Base-by-base conservation (phyloP, 2,113 vertebrate genomes). In the Crotalus horridus region DNA sequence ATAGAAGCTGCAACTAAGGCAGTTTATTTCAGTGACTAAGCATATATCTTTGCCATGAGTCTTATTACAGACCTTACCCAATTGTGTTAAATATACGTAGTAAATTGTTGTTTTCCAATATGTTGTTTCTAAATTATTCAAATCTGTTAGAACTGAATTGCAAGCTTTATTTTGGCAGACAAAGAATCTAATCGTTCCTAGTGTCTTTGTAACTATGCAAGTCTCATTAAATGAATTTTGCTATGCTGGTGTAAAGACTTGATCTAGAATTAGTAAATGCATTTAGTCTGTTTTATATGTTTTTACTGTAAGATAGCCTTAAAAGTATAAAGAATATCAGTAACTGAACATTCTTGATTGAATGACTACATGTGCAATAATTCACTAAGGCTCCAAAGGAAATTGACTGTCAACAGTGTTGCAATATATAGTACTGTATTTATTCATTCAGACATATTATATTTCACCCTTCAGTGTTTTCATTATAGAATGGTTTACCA, bases 161-260 rank as follows among this genome's bases (percentile, higher is more conserved):
- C 9, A 29, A 94, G 89, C 93, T 94, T 95, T 23, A 89, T 1
- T 3, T 92, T 11, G 39, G 10, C 94, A 93, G 94, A 54, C 1
- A 54, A 95, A 93, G 95, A 95, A 61, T 11, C 6, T 95, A 95
- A 96, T 24, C 64, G 64, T 93, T 95, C 94, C 86, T 58, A 56
- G 95, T 20, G 17, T 64, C 96, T 64, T 86, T 55, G 81, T 94
- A 94, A 94, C 91, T 85, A 93, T 3, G 86, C 92, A 97, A 96
- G 94, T 92, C 94, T 88, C 94, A 97, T 96, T 97, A 97, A 97
- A 96, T 91, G 88, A 46, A 87, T 93, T 93, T 90, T 0, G 39
- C 20, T 0, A 0, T 54, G 53, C 0, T 0, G 2, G 0, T 39
- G 3, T 89, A 81, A 10, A 26, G 94, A 64, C 53, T 89, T 58